Evolutionary conservation across 2,113 vertebrate species (phyloP).

Genomic region (Oryzias javanicus): DNA sequence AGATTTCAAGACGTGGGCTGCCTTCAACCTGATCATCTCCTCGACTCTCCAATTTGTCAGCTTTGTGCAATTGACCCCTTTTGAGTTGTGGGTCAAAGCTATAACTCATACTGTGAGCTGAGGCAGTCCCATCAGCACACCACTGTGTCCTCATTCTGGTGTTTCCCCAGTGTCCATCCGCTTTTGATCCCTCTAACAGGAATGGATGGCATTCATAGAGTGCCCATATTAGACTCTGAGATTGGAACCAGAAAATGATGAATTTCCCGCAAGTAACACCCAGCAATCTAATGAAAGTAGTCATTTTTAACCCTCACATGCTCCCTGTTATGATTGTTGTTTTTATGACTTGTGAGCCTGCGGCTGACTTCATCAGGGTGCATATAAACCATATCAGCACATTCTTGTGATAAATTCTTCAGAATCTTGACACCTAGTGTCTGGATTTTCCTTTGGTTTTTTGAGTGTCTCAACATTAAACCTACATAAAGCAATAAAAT

Average conservation of each 20-base stretch:
- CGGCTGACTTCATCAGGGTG: constrained; percentile 7
- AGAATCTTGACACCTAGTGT: not conserved
- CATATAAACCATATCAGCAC: not conserved
- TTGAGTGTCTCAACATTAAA: too few species aligned
- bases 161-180: constrained; percentile 52
- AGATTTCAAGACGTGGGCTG: constrained; percentile 29
- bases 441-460: too few species aligned
- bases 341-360: not conserved
- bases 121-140: constrained; percentile 58
- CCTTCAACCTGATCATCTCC: constrained; percentile 37
- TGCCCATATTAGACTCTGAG: constrained; percentile 55
- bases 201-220: constrained; percentile 63
- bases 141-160: constrained; percentile 66
- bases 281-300: constrained; percentile 13
- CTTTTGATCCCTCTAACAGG: constrained; percentile 62
- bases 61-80: constrained; percentile 60
- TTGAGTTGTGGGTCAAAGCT: constrained; percentile 67
- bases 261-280: constrained; percentile 17
- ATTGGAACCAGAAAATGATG: constrained; percentile 47
- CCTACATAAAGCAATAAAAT: too few species aligned
- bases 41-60: constrained; percentile 61
- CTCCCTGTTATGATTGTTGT: constrained; percentile 25
- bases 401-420: not conserved
- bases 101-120: constrained; percentile 63
- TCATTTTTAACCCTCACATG: constrained; percentile 24